Evolutionary conservation across 2,888 invertebrate species (phyloP).

Genomic region (Mesochorus sp.): DNA sequence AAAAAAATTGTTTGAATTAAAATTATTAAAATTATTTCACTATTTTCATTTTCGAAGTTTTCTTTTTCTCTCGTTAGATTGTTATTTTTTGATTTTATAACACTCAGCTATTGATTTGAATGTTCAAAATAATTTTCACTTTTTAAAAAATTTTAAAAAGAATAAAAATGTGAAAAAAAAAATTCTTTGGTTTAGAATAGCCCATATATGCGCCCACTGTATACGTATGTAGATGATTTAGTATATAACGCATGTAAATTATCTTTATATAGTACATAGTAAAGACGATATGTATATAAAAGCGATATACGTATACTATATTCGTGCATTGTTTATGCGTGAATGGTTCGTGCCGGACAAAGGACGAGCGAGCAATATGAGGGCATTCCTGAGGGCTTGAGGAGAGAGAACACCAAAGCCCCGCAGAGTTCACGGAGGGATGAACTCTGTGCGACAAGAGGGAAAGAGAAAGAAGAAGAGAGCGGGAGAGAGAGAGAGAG

Average conservation of each 20-base stretch:
- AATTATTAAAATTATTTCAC: too few relatives aligned
- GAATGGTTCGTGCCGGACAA: constrained; percentile 69
- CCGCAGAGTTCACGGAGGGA: constrained; percentile 3
- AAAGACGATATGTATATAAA: background rate
- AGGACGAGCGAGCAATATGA: constrained; percentile 70
- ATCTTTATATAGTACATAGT: background rate
- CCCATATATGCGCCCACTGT: background rate
- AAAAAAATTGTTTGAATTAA: too few relatives aligned
- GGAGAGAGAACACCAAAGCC: constrained; percentile 10
- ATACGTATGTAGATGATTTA: background rate
- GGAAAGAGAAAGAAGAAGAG: background rate
- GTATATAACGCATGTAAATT: background rate
- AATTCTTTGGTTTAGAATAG: background rate
- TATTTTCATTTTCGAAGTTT: too few relatives aligned
- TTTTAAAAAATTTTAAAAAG: too few relatives aligned
- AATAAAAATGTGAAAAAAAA: too few relatives aligned
- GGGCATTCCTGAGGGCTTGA: constrained; percentile 69
- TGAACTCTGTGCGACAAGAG: background rate
- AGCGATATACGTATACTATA: constrained; percentile 28
- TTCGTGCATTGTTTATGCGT: constrained; percentile 73
- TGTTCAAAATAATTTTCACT: too few relatives aligned
- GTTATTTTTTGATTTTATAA: too few relatives aligned
- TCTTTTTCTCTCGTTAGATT: too few relatives aligned
- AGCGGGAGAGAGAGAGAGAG: background rate
- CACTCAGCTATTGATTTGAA: too few relatives aligned